Conservation (phyloP, 2,888 invertebrate species). For the Eupithecia exiguata region DNA sequence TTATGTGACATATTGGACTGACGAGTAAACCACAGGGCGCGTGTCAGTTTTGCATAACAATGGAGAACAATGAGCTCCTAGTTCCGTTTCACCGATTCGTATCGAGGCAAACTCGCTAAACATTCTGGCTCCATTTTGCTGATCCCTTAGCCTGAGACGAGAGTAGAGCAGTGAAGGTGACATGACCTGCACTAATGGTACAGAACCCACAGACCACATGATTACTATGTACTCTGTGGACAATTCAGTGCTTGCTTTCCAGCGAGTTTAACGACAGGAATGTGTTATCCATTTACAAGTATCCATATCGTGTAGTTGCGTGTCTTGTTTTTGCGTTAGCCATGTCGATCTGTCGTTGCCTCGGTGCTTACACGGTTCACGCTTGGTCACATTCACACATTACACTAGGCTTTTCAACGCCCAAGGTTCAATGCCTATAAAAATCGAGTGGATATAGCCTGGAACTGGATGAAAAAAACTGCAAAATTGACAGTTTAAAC, state of each 20-base stretch:
- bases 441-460: background rate
- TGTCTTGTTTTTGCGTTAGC: conserved; percentile 43
- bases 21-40: conserved; percentile 60
- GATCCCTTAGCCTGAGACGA: background rate
- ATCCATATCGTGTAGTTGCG: conserved; percentile 39
- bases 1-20: conserved; percentile 62
- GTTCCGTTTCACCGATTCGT: conserved; percentile 53
- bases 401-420: conserved; percentile 32
- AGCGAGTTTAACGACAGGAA: conserved; percentile 29
- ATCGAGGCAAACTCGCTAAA: conserved; percentile 46
- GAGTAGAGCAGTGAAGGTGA: background rate
- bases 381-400: conserved; percentile 19
- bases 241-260: conserved; percentile 19
- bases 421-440: conserved; percentile 1
- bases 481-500: background rate
- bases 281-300: conserved; percentile 42
- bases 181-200: background rate
- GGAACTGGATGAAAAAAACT: background rate
- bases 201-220: background rate
- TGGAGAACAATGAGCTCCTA: conserved; percentile 56
- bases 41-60: conserved; percentile 70
- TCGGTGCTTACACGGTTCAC: conserved; percentile 44
- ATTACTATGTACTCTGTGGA: background rate
- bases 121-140: conserved; percentile 16
- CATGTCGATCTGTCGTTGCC: conserved; percentile 44